Evolutionary conservation across 2,113 vertebrate genomes (phyloP).

Genomic region (Pituophis catenifer): DNA sequence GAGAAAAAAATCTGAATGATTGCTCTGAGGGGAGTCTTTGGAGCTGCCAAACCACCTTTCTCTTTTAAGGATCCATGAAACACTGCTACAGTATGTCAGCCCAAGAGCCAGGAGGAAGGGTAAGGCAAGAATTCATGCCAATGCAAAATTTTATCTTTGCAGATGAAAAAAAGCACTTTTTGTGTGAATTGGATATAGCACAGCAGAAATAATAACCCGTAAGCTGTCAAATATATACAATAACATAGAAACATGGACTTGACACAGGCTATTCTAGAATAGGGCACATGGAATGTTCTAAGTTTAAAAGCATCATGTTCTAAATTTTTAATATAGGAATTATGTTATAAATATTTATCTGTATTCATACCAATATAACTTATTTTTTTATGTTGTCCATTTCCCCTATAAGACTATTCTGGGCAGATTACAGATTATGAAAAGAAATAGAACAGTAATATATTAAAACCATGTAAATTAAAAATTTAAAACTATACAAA

Average conservation of each 20-base stretch:
- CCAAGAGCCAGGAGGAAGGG: not conserved
- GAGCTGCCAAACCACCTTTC: not conserved
- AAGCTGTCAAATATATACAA: not conserved
- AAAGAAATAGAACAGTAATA: no score
- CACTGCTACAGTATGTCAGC: not conserved
- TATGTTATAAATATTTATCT: not conserved
- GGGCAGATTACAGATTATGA: no score
- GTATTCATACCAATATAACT: not conserved
- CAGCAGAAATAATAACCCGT: not conserved
- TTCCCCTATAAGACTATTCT: no score
- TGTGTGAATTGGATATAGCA: not conserved
- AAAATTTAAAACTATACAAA: no score
- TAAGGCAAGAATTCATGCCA: not conserved
- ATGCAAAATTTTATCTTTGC: not conserved
- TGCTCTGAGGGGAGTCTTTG: not conserved
- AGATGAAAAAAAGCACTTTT: not conserved
- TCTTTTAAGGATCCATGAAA: not conserved
- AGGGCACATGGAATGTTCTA: not conserved
- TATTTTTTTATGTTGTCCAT: no score
- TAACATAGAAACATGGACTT: not conserved
- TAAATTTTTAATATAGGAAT: not conserved
- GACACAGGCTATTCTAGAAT: not conserved
- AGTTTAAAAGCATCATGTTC: not conserved
- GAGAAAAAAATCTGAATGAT: not conserved
- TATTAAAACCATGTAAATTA: no score